phyloP scores from a whole-genome alignment of 1,140 invertebrate species.

The Trichogramma pretiosum region DNA sequence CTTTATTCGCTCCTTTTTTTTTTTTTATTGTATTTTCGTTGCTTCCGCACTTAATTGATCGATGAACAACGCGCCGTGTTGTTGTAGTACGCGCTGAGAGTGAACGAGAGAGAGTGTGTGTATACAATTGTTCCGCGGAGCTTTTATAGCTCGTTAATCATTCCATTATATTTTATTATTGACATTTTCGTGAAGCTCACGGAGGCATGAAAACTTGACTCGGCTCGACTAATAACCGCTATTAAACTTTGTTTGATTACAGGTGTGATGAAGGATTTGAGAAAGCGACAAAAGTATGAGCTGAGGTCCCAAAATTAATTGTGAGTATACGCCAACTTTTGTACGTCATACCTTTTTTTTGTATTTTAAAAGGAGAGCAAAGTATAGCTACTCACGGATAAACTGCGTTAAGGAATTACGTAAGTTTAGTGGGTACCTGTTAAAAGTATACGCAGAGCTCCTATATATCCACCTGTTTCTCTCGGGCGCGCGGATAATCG shows the following conservation, averaged over 20 bases:
- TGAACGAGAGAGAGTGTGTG: background rate
- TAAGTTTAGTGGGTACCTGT: conserved; percentile 9
- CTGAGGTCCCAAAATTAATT: conserved; percentile 40
- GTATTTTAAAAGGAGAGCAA: background rate
- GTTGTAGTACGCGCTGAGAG: background rate
- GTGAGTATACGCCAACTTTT: conserved; percentile 29
- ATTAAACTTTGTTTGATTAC: conserved; percentile 25
- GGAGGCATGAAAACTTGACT: conserved; percentile 9
- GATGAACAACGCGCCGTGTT: background rate
- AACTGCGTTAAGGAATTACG: conserved; percentile 1
- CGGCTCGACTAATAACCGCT: conserved; percentile 6
- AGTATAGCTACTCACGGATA: conserved; percentile 3
- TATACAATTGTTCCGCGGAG: background rate
- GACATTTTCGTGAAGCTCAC: background rate
- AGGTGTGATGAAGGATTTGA: conserved; percentile 38
- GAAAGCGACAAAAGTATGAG: conserved; percentile 39
- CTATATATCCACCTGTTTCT: no score
- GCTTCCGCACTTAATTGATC: no score
- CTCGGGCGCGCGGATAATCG: conserved; percentile 34
- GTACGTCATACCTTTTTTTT: background rate
- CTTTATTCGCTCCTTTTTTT: no score
- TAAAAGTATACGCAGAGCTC: no score
- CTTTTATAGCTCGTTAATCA: background rate
- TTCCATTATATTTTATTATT: conserved; percentile 1
- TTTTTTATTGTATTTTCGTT: no score